Evolutionary conservation across 2,113 vertebrate genomes (phyloP).

Genomic region (Labeo catla): DNA sequence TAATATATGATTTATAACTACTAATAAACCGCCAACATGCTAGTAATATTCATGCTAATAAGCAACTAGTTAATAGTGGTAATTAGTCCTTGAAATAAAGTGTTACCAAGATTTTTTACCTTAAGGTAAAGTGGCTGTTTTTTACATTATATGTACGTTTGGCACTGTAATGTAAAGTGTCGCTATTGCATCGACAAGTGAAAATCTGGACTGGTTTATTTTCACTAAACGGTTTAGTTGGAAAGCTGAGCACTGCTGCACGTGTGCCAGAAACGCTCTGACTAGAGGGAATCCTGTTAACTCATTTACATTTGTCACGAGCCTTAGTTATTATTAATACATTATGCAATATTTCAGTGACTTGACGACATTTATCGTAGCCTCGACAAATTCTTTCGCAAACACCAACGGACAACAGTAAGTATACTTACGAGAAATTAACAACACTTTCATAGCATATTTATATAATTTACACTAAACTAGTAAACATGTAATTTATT

Average conservation of each 20-base stretch:
- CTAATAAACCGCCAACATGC: no score
- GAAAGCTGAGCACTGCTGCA: slow-evolving; percentile 2
- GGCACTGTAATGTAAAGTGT: not conserved
- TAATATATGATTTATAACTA: no score
- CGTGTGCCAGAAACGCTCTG: slow-evolving; percentile 2
- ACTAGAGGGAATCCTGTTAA: slow-evolving; percentile 9
- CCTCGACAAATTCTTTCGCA: not conserved
- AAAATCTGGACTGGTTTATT: not conserved
- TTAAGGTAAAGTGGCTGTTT: not conserved
- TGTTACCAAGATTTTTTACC: no score
- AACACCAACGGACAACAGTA: not conserved
- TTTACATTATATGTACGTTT: not conserved
- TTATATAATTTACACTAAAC: not conserved
- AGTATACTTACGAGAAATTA: not conserved
- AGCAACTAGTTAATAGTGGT: no score
- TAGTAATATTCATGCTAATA: no score
- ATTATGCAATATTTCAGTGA: not conserved
- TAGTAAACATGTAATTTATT: not conserved
- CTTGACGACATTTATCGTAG: not conserved
- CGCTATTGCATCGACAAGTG: not conserved
- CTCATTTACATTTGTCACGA: slow-evolving; percentile 11
- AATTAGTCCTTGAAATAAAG: no score
- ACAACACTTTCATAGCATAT: not conserved
- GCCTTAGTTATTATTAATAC: not conserved
- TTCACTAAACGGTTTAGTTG: slow-evolving; percentile 42